These are phyloP conservation scores for Laterallus jamaicensis DNA, from an alignment of 2,113 vertebrate genomes.

Conservation along the genomic window DNA sequence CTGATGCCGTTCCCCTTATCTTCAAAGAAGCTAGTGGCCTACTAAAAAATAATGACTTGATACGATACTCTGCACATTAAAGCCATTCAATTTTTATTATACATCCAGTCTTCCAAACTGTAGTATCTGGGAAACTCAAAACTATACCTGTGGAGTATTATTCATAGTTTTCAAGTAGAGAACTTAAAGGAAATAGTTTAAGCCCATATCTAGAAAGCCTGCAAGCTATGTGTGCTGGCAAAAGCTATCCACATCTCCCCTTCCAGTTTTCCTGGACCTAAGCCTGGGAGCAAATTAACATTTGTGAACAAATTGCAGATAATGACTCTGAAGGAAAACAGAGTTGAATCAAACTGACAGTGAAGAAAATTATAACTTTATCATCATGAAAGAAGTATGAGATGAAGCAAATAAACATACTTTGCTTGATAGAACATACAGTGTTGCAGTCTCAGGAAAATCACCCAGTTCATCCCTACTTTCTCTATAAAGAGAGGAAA, in stretches of 20 bases:
- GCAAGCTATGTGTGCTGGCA: background rate
- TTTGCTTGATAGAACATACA: background rate
- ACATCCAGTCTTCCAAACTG: background rate
- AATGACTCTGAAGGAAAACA: background rate
- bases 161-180: background rate
- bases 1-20: background rate
- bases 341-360: background rate
- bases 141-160: background rate
- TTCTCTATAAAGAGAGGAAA: background rate
- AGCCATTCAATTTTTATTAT: background rate
- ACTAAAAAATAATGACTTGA: background rate
- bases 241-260: background rate
- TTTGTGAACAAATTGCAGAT: background rate
- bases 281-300: background rate
- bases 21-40: background rate
- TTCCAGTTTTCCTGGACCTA: background rate
- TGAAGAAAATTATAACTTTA: background rate
- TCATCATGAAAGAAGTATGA: background rate
- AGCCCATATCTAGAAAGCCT: background rate
- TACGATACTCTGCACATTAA: background rate
- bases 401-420: background rate
- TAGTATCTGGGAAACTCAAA: background rate
- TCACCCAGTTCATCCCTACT: fast-evolving
- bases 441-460: background rate
- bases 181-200: background rate